A percentile compares a stretch with the other conserved stretches of the same genome.
Evolutionary conservation across 2,113 vertebrate genomes (phyloP).

Genomic region (Alces alces): DNA sequence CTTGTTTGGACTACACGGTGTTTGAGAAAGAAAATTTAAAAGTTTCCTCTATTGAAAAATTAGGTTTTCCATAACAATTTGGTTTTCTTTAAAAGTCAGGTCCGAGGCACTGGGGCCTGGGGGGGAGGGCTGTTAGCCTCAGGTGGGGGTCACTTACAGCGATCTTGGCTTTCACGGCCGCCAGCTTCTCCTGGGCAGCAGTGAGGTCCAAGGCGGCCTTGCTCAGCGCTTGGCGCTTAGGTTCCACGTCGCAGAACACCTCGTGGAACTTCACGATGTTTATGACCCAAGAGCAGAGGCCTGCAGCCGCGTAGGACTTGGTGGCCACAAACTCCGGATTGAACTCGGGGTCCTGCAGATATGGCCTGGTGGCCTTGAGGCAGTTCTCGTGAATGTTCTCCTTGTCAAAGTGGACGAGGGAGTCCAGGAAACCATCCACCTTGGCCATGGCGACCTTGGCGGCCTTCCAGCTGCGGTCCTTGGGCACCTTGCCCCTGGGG

Average conservation of each 20-base stretch:
- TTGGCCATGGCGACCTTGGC: constrained; percentile 91
- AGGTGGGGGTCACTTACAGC: constrained; percentile 81
- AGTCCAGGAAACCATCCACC: constrained; percentile 92
- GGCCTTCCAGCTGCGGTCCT: constrained; percentile 96
- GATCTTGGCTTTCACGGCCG: constrained; percentile 90
- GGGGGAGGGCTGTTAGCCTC: rapidly evolving
- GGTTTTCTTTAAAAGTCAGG: not conserved
- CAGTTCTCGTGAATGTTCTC: constrained; percentile 94
- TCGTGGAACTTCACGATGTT: constrained; percentile 91
- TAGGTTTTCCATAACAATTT: not conserved
- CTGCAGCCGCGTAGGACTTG: constrained; percentile 89
- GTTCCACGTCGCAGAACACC: constrained; percentile 93
- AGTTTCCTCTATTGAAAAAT: not conserved
- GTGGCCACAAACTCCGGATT: constrained; percentile 88
- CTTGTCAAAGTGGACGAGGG: constrained; percentile 91
- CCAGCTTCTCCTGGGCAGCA: constrained; percentile 91
- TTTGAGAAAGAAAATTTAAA: not conserved
- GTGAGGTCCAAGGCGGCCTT: constrained; percentile 90
- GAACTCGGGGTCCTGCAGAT: constrained; percentile 91
- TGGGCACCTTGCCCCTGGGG: constrained; percentile 87
- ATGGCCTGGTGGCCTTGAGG: constrained; percentile 91
- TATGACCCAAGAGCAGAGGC: constrained; percentile 97
- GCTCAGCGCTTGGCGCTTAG: constrained; percentile 90
- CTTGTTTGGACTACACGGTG: not conserved
- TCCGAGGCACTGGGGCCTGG: rapidly evolving